Percentiles rank a stretch among this genome's conserved stretches.
These are phyloP conservation scores for Antedon mediterranea DNA, from an alignment of 53 echinoderm and acorn worm species.

Conservation along the genomic window DNA sequence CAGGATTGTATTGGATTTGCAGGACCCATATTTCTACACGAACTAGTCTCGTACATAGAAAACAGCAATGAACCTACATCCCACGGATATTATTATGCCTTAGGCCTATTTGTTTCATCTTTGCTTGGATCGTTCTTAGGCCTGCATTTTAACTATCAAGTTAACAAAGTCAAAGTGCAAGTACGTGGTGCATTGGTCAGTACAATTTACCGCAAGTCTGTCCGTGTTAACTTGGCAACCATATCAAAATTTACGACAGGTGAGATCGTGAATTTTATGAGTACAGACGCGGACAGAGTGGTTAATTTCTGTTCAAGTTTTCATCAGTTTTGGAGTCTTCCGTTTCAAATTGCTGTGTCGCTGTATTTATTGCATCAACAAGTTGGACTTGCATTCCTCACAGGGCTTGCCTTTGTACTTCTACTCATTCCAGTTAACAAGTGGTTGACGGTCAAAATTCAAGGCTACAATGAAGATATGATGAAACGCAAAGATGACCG, in stretches of 20 bases:
- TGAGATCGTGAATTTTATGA: constrained; percentile 98
- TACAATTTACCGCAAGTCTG: constrained; percentile 66
- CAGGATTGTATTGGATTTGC: constrained; percentile 56
- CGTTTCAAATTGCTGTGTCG: constrained; percentile 66
- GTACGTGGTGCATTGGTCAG: constrained; percentile 75
- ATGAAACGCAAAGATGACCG: constrained; percentile 80
- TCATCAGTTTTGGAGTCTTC: constrained; percentile 96
- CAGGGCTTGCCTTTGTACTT: constrained; percentile 74
- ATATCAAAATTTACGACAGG: constrained; percentile 66
- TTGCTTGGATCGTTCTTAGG: constrained; percentile 51
- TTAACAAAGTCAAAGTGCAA: constrained; percentile 55
- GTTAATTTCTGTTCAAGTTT: constrained; percentile 92
- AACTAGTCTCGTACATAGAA: constrained; percentile 84
- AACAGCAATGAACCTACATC: constrained; percentile 24
- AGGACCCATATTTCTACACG: constrained; percentile 76
- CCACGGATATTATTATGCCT: constrained; percentile 75
- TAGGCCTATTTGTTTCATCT: constrained; percentile 58
- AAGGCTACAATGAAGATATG: constrained; percentile 65
- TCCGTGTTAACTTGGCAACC: constrained; percentile 55
- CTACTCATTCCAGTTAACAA: constrained; percentile 76
- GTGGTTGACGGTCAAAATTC: constrained; percentile 75
- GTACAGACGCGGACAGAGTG: constrained; percentile 82
- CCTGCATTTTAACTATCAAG: constrained; percentile 82
- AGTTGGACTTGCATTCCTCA: constrained; percentile 72
- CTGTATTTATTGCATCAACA: constrained; percentile 70